A percentile compares a stretch with the other conserved stretches of the same genome.
phyloP scores from a whole-genome alignment of 2,113 vertebrate genomes.

The Corythaeola cristata region DNA sequence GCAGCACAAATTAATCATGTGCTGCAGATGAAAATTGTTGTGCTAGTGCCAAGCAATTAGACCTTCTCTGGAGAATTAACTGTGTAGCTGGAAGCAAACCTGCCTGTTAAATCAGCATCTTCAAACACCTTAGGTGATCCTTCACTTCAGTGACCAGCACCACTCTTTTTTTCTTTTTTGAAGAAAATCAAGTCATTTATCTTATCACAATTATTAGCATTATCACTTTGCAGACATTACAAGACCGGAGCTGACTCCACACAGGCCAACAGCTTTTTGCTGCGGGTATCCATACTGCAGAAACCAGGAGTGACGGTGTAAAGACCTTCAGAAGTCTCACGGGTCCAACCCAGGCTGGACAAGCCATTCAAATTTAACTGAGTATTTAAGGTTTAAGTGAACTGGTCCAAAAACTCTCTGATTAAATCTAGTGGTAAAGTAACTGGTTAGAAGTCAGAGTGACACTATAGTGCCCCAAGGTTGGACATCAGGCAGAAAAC shows the following conservation, averaged over 20 bases:
- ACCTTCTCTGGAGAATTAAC: neutral
- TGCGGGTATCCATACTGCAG: neutral
- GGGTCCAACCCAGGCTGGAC: neutral
- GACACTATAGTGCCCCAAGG: too few species aligned
- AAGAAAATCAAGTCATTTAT: neutral
- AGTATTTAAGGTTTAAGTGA: neutral
- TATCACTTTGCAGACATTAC: neutral
- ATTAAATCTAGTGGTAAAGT: neutral
- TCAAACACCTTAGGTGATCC: neutral
- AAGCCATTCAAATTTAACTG: neutral
- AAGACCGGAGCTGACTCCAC: neutral
- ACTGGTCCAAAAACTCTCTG: accelerated
- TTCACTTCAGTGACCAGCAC: neutral
- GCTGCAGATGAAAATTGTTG: neutral
- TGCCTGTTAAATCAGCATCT: neutral
- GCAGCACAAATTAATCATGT: neutral
- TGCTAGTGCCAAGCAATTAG: neutral
- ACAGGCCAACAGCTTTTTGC: neutral
- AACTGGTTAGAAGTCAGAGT: neutral
- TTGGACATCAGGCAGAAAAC: neutral
- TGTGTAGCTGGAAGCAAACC: neutral
- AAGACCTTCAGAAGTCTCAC: neutral
- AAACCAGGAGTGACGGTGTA: accelerated
- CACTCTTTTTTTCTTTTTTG: too few species aligned
- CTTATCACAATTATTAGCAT: neutral